Conservation (phyloP, 2,113 vertebrate species). For the Mus spicilegus region DNA sequence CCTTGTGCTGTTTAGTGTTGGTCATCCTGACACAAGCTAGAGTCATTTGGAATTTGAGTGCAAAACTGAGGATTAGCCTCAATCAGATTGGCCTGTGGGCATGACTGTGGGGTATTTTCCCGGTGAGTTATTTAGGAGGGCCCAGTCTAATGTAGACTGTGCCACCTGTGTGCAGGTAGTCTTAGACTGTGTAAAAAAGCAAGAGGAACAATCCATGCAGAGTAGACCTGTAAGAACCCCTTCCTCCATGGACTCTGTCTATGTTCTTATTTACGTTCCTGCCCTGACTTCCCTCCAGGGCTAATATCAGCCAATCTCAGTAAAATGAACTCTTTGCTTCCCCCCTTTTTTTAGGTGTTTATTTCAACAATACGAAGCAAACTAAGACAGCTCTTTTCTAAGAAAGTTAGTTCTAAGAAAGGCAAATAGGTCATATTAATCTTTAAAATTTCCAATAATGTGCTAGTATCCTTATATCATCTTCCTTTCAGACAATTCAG, state of each 20-base stretch:
- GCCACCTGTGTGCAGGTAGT: background rate
- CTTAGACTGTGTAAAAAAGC: background rate
- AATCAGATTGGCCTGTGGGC: background rate
- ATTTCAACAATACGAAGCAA: background rate
- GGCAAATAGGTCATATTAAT: background rate
- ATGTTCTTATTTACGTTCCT: background rate
- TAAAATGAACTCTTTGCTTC: background rate
- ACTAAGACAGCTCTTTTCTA: background rate
- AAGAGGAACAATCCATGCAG: background rate
- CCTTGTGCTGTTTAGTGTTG: background rate
- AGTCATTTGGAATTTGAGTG: background rate
- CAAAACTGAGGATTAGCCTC: background rate
- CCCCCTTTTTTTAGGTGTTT: background rate
- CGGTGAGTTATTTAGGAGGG: background rate
- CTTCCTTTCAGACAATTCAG: background rate
- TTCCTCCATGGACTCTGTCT: background rate
- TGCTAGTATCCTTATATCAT: background rate
- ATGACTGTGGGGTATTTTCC: background rate
- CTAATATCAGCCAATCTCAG: background rate
- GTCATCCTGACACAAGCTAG: background rate
- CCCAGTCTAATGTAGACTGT: background rate
- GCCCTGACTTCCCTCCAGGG: background rate
- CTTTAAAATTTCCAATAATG: background rate
- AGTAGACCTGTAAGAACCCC: background rate
- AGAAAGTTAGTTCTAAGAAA: background rate